Conservation (phyloP, 1,140 invertebrate species). For the Patella vulgata region DNA sequence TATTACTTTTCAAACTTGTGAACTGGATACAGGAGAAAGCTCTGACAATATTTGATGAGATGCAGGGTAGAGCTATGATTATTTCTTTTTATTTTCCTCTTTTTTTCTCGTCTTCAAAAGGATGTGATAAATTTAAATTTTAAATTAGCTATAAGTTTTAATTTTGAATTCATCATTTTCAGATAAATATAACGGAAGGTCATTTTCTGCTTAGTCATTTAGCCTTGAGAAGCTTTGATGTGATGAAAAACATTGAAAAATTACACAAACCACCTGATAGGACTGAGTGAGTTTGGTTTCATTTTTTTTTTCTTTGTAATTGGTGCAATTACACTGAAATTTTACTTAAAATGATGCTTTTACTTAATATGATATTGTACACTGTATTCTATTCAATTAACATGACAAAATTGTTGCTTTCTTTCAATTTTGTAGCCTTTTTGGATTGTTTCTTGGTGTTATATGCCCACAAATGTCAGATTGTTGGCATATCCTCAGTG, state of each 20-base stretch:
- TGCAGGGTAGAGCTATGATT: background rate
- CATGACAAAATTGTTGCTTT: no score
- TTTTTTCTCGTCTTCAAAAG: background rate
- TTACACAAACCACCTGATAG: conserved; percentile 83
- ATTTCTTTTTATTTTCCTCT: background rate
- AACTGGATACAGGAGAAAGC: background rate
- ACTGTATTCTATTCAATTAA: no score
- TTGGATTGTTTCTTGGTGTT: no score
- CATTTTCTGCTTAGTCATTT: conserved; percentile 78
- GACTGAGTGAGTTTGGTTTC: conserved; percentile 75
- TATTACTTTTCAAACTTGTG: no score
- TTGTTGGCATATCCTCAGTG: no score
- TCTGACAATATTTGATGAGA: background rate
- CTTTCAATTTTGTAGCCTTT: no score
- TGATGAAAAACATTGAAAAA: conserved; percentile 80
- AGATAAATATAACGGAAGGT: conserved; percentile 77
- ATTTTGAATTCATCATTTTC: conserved; percentile 47
- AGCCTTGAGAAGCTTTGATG: conserved; percentile 79
- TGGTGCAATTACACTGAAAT: no score
- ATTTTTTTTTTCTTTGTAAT: no score
- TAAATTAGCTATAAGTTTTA: background rate
- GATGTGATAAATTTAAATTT: background rate
- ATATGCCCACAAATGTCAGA: no score
- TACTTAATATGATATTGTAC: no score
- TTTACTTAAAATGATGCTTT: no score